These are phyloP conservation scores for Naja naja DNA, from an alignment of 2,113 vertebrate species.

Conservation along the genomic window DNA sequence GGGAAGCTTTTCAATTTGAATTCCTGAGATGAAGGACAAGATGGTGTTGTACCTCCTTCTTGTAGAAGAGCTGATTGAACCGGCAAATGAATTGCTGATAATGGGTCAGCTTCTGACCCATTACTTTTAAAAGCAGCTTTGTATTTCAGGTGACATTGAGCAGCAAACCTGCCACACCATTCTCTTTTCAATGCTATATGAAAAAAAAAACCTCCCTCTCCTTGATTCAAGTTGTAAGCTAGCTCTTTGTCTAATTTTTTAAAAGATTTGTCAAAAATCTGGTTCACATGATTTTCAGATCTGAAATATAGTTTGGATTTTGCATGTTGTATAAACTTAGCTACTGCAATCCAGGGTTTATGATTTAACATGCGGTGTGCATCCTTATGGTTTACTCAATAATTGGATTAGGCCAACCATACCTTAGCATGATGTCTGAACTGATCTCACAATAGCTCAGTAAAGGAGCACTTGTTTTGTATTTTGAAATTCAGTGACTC, in stretches of 20 bases:
- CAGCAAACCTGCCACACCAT: background rate
- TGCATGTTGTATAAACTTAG: background rate
- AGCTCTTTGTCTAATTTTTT: background rate
- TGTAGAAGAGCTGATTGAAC: background rate
- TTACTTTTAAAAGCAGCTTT: background rate
- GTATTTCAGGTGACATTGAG: background rate
- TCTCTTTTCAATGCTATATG: background rate
- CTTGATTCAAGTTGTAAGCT: background rate
- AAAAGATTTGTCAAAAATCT: background rate
- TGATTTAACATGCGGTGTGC: background rate
- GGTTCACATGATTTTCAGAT: background rate
- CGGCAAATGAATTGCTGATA: background rate
- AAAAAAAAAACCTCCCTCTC: background rate
- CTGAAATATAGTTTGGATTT: background rate
- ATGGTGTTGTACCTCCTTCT: background rate
- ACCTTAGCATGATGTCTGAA: background rate
- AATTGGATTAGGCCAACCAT: background rate
- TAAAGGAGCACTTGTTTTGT: background rate
- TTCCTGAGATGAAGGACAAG: background rate
- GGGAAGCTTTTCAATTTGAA: background rate
- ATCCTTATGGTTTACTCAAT: background rate
- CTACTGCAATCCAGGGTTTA: background rate
- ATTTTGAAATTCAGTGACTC: background rate
- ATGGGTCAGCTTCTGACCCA: background rate
- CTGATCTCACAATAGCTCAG: background rate